Base-by-base conservation (phyloP, 2,113 vertebrate species). In the Cinclus mexicanus region DNA sequence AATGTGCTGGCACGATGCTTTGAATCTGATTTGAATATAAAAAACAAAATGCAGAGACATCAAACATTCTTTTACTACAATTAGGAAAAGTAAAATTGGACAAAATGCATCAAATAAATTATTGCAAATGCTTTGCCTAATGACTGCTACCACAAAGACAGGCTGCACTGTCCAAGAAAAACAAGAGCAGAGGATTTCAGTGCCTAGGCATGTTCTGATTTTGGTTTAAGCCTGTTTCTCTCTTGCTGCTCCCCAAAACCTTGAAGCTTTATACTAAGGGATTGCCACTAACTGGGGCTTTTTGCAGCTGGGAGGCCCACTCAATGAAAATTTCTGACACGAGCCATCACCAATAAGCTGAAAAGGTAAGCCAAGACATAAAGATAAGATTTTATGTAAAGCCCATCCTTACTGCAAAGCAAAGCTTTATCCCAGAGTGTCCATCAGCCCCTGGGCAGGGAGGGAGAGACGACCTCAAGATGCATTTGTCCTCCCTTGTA, bases 31-130 rank as follows among this genome's bases (percentile, higher is more conserved):
- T 39, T 91, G 89, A 92, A 72, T 79, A 93, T 24, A 67, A 47
- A 87, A 60, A 63, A 61, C 60, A 74, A 64, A 65, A 59, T 6
- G 59, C 10, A 78, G 69, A 93, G 33, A 91, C 65, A 82, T 94
- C 83, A 93, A 89, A 93, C 53, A 75, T 22, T 69, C 63, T 26
- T 80, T 65, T 61, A 59, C 50, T 26, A 49, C 52, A 93, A 94
- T 92, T 90, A 90, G 46, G 11, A 74, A 55, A 33, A 94, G 56
- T 37, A 88, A 89, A 88, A 95, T 79, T 29, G 87, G 70, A 71
- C 81, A 87, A 91, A 95, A 94, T 65, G 52, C 20, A 77, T 64
- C 37, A 83, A 87, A 92, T 72, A 79, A 94, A 87, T 87, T 79
- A 93, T 37, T 89, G 57, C 53, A 89, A 94, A 87, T 82, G 53